phyloP scores from a whole-genome alignment of 2,113 vertebrate genomes.

The Melanotaenia duboulayi region DNA sequence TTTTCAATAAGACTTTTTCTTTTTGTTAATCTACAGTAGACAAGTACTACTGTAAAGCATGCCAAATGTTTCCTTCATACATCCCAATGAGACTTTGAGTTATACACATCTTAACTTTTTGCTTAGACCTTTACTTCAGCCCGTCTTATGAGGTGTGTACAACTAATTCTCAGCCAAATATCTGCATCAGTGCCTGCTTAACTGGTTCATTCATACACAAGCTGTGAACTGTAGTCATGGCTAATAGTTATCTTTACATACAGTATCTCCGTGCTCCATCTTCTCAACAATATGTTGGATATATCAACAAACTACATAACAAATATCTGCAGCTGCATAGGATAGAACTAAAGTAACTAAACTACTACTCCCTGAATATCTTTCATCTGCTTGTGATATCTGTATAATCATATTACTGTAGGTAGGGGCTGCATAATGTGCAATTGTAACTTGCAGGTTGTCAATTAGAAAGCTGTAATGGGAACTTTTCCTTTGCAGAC shows the following conservation, averaged over 20 bases:
- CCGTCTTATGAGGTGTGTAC: constrained; percentile 49
- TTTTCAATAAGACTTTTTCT: constrained; percentile 50
- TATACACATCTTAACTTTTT: constrained; percentile 47
- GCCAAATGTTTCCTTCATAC: constrained; percentile 84
- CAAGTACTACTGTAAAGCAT: constrained; percentile 81
- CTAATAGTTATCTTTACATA: constrained; percentile 62
- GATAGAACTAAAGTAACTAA: constrained; percentile 60
- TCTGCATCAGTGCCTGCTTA: constrained; percentile 84
- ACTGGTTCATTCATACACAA: constrained; percentile 48
- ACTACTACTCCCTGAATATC: constrained; percentile 56
- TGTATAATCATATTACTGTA: constrained; percentile 49
- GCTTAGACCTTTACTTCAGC: constrained; percentile 44
- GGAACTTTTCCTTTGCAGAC: constrained; percentile 41
- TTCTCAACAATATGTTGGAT: constrained; percentile 38
- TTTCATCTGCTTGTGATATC: constrained; percentile 61
- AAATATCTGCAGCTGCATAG: constrained; percentile 61
- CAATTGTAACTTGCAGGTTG: constrained; percentile 28
- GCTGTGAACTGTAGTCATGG: constrained; percentile 55
- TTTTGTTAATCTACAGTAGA: constrained; percentile 44
- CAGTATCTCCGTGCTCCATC: constrained; percentile 41
- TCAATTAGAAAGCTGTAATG: constrained; percentile 25
- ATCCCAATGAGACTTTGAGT: constrained; percentile 60
- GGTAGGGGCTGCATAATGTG: constrained; percentile 41
- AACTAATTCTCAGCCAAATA: constrained; percentile 79
- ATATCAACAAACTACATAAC: constrained; percentile 50